A percentile compares a stretch with the other conserved stretches of the same genome.
Conservation (phyloP, 2,888 invertebrate species). For the Ametastegia equiseti region DNA sequence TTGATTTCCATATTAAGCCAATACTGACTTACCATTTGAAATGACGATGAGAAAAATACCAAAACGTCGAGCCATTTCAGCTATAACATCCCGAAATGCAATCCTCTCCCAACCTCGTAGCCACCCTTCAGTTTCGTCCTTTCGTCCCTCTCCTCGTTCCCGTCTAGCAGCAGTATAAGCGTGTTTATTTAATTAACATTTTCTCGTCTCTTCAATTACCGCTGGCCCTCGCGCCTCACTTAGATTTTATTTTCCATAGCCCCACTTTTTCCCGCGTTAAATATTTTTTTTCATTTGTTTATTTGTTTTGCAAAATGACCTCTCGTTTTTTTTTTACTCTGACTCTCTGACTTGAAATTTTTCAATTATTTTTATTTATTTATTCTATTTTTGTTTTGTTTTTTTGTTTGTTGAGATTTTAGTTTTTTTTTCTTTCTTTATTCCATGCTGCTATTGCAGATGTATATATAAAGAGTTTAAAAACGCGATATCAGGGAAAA, state of each 20-base stretch:
- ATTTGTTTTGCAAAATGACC: neutral
- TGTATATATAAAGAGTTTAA: neutral
- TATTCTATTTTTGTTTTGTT: too few relatives aligned
- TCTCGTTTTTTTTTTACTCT: neutral
- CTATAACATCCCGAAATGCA: slow-evolving; percentile 41
- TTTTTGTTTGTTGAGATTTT: too few relatives aligned
- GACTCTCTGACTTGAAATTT: neutral
- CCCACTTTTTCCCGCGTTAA: neutral
- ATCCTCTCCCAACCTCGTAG: slow-evolving; percentile 8
- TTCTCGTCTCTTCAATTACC: slow-evolving; percentile 30
- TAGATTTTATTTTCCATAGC: slow-evolving; percentile 8
- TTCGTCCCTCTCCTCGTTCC: neutral
- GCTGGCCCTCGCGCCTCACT: neutral
- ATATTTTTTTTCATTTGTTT: neutral
- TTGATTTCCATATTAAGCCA: neutral
- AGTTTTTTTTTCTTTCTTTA: too few relatives aligned
- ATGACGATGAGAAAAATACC: slow-evolving; percentile 42
- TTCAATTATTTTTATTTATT: neutral
- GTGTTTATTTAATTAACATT: slow-evolving; percentile 47
- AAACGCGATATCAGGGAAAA: slow-evolving; percentile 23
- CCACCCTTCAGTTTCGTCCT: neutral
- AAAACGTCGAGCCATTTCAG: slow-evolving; percentile 38
- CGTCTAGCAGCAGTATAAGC: slow-evolving; percentile 10
- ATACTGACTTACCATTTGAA: slow-evolving; percentile 31
- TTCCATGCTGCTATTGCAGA: neutral